phyloP scores from a whole-genome alignment of 2,888 invertebrate species.

The Chrysina gloriosa region DNA sequence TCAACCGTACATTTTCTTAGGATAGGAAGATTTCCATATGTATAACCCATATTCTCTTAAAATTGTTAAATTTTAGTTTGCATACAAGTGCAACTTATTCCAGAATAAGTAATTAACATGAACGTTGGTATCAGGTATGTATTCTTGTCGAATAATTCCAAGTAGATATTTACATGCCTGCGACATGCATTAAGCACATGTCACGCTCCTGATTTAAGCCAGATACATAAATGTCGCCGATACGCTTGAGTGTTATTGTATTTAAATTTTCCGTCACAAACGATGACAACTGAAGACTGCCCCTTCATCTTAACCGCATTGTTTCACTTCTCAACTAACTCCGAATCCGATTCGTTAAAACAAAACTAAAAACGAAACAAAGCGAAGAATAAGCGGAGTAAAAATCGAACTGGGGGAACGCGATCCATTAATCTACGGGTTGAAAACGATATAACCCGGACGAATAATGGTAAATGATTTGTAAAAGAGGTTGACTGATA shows the following conservation, averaged over 20 bases:
- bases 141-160: not conserved
- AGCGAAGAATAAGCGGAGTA: not conserved
- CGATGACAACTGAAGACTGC: slow-evolving; percentile 15
- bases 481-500: slow-evolving; percentile 42
- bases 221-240: slow-evolving; percentile 20
- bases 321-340: slow-evolving; percentile 19
- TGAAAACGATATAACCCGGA: slow-evolving; percentile 15
- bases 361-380: slow-evolving; percentile 2
- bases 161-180: slow-evolving; percentile 3
- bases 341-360: slow-evolving; percentile 8
- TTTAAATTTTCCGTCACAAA: slow-evolving; percentile 29
- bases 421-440: slow-evolving; percentile 25
- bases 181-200: slow-evolving; percentile 10
- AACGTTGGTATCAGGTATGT: not conserved
- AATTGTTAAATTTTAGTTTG: too few species aligned
- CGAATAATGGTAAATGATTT: slow-evolving; percentile 39
- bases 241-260: slow-evolving; percentile 27
- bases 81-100: too few species aligned
- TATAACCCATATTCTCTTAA: too few species aligned
- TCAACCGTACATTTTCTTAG: too few species aligned
- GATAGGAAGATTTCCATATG: too few species aligned
- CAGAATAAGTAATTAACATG: not conserved
- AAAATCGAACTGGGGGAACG: slow-evolving; percentile 15
- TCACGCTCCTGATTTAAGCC: slow-evolving; percentile 18
- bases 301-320: slow-evolving; percentile 28